Evolutionary conservation across 2,888 invertebrate genomes (phyloP).

Genomic region (Calliphora vomitoria): DNA sequence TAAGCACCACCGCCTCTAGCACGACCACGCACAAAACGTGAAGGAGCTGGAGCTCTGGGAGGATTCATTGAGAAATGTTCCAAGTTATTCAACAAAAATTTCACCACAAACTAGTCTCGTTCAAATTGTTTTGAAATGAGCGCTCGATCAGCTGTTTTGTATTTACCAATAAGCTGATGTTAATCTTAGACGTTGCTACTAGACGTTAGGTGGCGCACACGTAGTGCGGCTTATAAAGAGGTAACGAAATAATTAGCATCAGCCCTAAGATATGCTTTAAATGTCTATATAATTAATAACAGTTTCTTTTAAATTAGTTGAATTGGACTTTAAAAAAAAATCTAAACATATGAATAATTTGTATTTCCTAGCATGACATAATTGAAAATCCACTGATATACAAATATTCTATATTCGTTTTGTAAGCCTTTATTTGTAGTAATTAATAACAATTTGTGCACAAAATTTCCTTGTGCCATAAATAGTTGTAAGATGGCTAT

Average conservation of each 20-base stretch:
- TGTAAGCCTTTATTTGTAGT: no score
- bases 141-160: slow-evolving; percentile 43
- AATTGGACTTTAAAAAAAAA: no score
- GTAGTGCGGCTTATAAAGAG: no score
- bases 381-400: no score
- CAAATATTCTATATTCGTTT: no score
- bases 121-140: slow-evolving; percentile 18
- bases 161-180: not conserved
- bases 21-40: slow-evolving; percentile 79
- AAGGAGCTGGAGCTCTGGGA: slow-evolving; percentile 70
- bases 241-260: not conserved
- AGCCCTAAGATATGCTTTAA: slow-evolving; percentile 39
- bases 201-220: not conserved
- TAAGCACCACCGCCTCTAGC: slow-evolving; percentile 78
- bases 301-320: not conserved
- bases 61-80: slow-evolving; percentile 77
- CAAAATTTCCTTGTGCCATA: not conserved
- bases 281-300: not conserved
- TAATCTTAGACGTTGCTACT: not conserved
- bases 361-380: no score
- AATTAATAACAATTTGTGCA: not conserved
- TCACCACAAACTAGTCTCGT: not conserved
- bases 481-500: not conserved
- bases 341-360: no score
- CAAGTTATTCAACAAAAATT: not conserved